phyloP scores from a whole-genome alignment of 1,140 invertebrate species.

The Caenorhabditis tropicalis region DNA sequence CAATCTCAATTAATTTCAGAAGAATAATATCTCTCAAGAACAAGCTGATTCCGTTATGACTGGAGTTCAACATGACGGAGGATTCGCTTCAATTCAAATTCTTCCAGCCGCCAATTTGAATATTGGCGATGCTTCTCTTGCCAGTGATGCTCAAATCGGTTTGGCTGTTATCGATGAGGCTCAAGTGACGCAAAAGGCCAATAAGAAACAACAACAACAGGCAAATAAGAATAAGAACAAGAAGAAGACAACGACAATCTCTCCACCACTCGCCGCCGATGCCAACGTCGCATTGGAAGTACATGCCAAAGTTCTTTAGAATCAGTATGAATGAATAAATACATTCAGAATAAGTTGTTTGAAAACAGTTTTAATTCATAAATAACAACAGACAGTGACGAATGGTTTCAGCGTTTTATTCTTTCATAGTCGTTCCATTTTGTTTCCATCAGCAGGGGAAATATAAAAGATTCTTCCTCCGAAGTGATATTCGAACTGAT shows the following conservation, averaged over 20 bases:
- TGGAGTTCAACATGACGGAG: not conserved
- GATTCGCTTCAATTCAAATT: constrained; percentile 20
- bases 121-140: not conserved
- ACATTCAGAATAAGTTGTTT: constrained; percentile 6
- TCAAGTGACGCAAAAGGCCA: not conserved
- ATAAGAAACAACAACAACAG: constrained; percentile 24
- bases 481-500: constrained; percentile 51
- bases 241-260: not conserved
- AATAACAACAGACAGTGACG: not conserved
- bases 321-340: constrained; percentile 29
- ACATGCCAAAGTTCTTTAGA: constrained; percentile 25
- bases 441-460: not conserved
- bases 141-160: not conserved
- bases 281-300: constrained; percentile 10
- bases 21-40: not conserved
- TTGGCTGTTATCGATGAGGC: not conserved
- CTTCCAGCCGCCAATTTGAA: not conserved
- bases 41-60: not conserved
- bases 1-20: not conserved
- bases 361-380: not conserved
- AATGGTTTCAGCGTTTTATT: not conserved
- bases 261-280: not conserved
- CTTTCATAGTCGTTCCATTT: not conserved
- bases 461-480: constrained; percentile 30
- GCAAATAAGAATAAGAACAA: constrained; percentile 11